These are phyloP conservation scores for Cotesia chilonis DNA, from an alignment of 1,140 invertebrate genomes.

Conservation along the genomic window DNA sequence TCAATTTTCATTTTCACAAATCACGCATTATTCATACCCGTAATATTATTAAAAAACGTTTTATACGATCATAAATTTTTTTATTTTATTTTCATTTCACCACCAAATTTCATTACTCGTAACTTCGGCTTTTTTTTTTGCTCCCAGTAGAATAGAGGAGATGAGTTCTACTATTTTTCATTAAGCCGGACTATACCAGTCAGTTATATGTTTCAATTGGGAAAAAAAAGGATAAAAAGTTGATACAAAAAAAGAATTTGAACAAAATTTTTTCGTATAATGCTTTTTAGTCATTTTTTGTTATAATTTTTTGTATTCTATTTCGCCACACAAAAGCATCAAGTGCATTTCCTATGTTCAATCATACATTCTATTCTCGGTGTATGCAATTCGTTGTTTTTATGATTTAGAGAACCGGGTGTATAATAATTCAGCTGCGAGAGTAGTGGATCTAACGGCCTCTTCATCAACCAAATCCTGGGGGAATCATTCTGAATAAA, in stretches of 20 bases:
- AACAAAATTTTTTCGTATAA: not conserved
- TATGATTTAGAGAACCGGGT: slow-evolving; percentile 15
- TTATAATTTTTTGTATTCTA: not conserved
- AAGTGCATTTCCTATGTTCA: not conserved
- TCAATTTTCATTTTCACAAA: no score
- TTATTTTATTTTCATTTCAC: slow-evolving; percentile 5
- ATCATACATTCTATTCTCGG: not conserved
- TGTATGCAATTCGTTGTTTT: slow-evolving; percentile 16
- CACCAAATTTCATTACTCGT: slow-evolving; percentile 11
- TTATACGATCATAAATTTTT: slow-evolving; percentile 6
- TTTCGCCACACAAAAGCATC: slow-evolving; percentile 8
- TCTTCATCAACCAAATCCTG: slow-evolving; percentile 2
- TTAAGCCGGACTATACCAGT: slow-evolving; percentile 12
- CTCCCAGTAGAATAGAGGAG: slow-evolving; percentile 9
- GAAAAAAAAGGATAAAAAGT: not conserved
- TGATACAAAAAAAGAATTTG: not conserved
- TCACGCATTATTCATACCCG: no score
- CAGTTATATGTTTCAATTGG: slow-evolving; percentile 5
- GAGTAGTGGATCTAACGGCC: not conserved
- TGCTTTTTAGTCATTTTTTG: not conserved
- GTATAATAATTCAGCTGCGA: slow-evolving; percentile 7
- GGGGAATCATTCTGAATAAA: not conserved
- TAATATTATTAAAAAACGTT: not conserved
- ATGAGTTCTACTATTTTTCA: slow-evolving; percentile 12
- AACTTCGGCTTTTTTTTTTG: not conserved